These are phyloP conservation scores for Clavelina lepadiformis DNA, from an alignment of 23 tunicate genomes.

Conservation along the genomic window DNA sequence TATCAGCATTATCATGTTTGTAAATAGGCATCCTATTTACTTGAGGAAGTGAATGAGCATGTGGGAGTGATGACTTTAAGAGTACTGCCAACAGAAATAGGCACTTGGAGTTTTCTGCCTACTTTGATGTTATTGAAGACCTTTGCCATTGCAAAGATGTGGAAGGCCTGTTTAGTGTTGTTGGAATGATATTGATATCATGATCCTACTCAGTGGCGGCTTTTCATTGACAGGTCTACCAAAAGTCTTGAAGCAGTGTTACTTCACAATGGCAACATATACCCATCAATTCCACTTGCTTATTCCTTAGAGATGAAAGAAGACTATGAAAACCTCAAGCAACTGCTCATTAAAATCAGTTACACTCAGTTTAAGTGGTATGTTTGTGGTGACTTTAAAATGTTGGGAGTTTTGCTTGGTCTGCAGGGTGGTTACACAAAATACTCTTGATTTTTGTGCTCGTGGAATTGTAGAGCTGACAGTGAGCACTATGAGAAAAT, in stretches of 20 bases:
- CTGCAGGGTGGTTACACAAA: slow-evolving; percentile 24
- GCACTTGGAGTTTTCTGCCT: slow-evolving; percentile 14
- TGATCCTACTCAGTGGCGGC: slow-evolving; percentile 10
- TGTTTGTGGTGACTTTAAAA: slow-evolving; percentile 7
- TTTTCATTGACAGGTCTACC: slow-evolving; percentile 25
- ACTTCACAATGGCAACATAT: slow-evolving; percentile 20
- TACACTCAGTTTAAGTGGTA: slow-evolving; percentile 20
- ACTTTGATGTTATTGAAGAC: slow-evolving; percentile 2
- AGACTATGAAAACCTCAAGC: slow-evolving; percentile 8
- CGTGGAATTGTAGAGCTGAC: slow-evolving; percentile 9
- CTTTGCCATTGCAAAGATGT: slow-evolving; percentile 5
- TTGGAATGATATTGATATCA: slow-evolving; percentile 17
- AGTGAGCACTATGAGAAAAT: slow-evolving; percentile 7
- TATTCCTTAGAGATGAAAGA: slow-evolving; percentile 2
- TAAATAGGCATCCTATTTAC: too few relatives aligned
- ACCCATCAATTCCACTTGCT: slow-evolving; percentile 15
- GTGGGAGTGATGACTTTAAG: slow-evolving; percentile 24
- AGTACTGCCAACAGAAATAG: slow-evolving; percentile 13
- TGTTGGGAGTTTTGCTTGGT: slow-evolving; percentile 4
- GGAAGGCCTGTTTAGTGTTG: slow-evolving; percentile 15
- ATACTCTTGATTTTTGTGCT: slow-evolving; percentile 12
- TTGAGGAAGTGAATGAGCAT: too few relatives aligned
- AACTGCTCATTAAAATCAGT: slow-evolving; percentile 16
- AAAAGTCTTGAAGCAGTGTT: slow-evolving; percentile 11
- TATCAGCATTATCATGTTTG: too few relatives aligned